phyloP scores from a whole-genome alignment of 2,888 invertebrate genomes.

The Dynastes hyllus region DNA sequence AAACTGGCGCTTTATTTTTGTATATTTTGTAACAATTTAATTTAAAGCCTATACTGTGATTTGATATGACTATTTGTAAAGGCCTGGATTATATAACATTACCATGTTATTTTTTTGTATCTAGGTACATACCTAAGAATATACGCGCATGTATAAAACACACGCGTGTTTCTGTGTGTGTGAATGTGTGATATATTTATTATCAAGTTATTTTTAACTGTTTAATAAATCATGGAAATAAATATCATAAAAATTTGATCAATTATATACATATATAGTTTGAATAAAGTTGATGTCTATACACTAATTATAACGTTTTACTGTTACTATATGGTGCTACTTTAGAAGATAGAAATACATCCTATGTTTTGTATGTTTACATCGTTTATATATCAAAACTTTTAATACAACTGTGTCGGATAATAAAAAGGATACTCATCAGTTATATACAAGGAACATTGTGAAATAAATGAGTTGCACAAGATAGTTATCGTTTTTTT shows the following conservation, averaged over 20 bases:
- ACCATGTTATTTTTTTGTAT: not conserved
- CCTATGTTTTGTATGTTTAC: not conserved
- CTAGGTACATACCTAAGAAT: not conserved
- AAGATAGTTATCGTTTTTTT: too few species aligned
- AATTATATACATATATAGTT: conserved; percentile 17
- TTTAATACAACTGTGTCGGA: too few species aligned
- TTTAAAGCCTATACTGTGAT: conserved; percentile 41
- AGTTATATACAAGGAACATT: too few species aligned
- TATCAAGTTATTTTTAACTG: not conserved
- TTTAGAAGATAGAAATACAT: conserved; percentile 3
- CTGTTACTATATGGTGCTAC: conserved; percentile 12
- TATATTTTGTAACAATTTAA: conserved; percentile 32
- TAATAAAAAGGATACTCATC: too few species aligned
- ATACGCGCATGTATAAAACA: not conserved
- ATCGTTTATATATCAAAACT: too few species aligned
- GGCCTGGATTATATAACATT: conserved; percentile 2
- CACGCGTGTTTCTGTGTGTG: not conserved
- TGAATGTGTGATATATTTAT: not conserved
- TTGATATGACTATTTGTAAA: conserved; percentile 37
- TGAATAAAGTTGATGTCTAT: conserved; percentile 4
- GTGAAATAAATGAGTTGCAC: too few species aligned
- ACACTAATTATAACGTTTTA: conserved; percentile 20
- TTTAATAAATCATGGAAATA: not conserved
- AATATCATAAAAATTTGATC: not conserved
- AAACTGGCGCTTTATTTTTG: conserved; percentile 34